phyloP scores from a whole-genome alignment of 2,797 vertebrate genomes.

The Sphenodon punctatus region DNA sequence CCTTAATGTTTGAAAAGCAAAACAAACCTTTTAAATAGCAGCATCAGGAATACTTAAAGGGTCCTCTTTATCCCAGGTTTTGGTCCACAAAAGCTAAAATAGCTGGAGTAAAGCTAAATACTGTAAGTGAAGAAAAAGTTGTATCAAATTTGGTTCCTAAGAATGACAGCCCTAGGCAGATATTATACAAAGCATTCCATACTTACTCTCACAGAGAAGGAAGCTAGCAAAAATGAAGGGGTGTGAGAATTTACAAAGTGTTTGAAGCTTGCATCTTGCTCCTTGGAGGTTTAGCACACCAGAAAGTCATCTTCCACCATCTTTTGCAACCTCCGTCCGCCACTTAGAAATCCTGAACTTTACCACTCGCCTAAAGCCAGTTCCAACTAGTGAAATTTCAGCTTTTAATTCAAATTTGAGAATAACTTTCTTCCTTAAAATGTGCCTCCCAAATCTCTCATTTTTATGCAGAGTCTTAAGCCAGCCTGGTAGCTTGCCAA shows the following conservation, averaged over 20 bases:
- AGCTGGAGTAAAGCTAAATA: not conserved
- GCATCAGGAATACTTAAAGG: not conserved
- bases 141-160: not conserved
- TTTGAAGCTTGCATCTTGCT: slow-evolving; percentile 1
- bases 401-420: not conserved
- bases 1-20: not conserved
- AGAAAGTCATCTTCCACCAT: not conserved
- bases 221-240: not conserved
- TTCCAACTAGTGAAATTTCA: not conserved
- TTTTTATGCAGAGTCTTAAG: not conserved
- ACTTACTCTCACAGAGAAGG: not conserved
- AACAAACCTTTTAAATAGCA: not conserved
- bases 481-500: not conserved
- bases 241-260: not conserved
- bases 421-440: not conserved
- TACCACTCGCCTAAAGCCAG: not conserved
- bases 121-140: not conserved
- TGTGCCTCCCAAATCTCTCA: not conserved
- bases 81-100: not conserved
- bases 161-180: not conserved
- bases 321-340: not conserved
- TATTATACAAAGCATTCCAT: not conserved
- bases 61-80: not conserved
- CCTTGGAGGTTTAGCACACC: not conserved
- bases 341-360: not conserved